Conservation (phyloP, 2,797 vertebrate species). For the Melanogrammus aeglefinus region DNA sequence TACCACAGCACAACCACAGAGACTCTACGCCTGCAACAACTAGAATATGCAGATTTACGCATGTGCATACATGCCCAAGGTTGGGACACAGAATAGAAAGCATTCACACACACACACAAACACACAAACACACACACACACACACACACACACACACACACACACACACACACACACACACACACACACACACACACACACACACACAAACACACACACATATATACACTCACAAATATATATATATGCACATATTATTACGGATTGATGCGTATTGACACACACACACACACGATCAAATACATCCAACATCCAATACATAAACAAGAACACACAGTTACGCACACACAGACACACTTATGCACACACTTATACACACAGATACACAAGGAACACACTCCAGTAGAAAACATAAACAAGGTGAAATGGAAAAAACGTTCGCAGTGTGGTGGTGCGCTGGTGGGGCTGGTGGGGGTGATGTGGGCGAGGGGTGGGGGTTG, state of each 20-base stretch:
- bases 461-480: not conserved
- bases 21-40: no score
- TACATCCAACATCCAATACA: not conserved
- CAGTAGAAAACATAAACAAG: constrained; percentile 48
- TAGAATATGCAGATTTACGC: no score
- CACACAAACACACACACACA: no score
- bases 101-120: no score
- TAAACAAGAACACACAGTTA: constrained; percentile 35
- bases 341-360: constrained; percentile 31
- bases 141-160: not conserved
- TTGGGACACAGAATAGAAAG: constrained; percentile 57
- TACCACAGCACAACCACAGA: no score
- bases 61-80: no score
- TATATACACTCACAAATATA: not conserved
- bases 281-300: not conserved
- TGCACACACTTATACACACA: no score
- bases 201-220: no score
- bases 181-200: no score
- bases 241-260: no score
- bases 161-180: not conserved
- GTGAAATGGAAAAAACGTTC: constrained; percentile 46
- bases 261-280: no score
- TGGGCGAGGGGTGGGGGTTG: not conserved
- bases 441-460: constrained; percentile 35
- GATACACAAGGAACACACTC: not conserved